Conservation (phyloP, 2,797 vertebrate species). For the Erithacus rubecula region DNA sequence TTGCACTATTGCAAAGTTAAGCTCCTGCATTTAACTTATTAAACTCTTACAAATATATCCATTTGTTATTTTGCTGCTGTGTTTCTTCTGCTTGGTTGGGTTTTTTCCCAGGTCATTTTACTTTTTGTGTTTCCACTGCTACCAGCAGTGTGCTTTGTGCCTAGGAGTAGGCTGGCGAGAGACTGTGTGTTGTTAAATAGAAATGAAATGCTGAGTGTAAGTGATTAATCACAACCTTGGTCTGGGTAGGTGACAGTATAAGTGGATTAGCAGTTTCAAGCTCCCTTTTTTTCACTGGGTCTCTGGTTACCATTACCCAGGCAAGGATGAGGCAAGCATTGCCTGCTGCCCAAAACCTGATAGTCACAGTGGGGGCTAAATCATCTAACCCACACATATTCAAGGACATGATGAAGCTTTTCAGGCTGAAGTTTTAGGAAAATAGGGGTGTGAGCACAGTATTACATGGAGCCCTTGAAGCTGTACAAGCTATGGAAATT, state of each 20-base stretch:
- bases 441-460: neutral
- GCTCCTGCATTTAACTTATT: neutral
- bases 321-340: neutral
- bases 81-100: neutral
- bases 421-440: constrained; percentile 10
- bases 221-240: neutral
- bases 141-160: neutral
- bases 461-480: neutral
- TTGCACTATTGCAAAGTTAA: neutral
- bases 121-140: neutral
- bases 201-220: neutral
- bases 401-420: neutral
- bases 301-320: constrained; percentile 19
- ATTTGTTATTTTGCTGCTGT: neutral
- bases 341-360: constrained; percentile 50
- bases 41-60: neutral
- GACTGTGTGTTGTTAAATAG: neutral
- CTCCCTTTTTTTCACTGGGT: neutral
- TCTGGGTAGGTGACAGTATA: neutral
- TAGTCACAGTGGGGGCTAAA: neutral
- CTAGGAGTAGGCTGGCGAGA: neutral
- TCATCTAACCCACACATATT: neutral
- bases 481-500: neutral
- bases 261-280: neutral
- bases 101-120: neutral